phyloP scores from a whole-genome alignment of 2,888 invertebrate genomes.

The Cephus sareptanus region DNA sequence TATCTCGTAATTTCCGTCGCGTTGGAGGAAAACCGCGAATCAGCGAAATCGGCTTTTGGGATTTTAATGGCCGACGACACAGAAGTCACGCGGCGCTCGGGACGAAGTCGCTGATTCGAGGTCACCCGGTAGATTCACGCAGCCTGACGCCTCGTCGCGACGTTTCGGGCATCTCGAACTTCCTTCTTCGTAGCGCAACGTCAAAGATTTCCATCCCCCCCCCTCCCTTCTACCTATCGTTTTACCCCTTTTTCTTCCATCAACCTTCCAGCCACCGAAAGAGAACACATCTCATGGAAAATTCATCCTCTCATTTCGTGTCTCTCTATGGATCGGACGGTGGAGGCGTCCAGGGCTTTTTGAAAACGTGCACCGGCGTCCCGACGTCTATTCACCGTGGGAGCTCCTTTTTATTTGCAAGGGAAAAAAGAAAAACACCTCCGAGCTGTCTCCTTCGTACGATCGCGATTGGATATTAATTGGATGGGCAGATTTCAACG shows the following conservation, averaged over 20 bases:
- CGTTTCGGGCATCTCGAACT: background rate
- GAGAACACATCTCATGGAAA: slow-evolving; percentile 41
- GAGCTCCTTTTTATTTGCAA: background rate
- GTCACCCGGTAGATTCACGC: background rate
- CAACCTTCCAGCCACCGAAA: slow-evolving; percentile 27
- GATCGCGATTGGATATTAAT: background rate
- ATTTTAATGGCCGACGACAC: background rate
- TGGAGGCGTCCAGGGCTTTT: background rate
- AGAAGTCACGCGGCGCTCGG: too few relatives aligned
- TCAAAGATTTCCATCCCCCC: slow-evolving; percentile 10
- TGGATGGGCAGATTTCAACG: background rate
- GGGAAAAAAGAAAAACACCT: background rate
- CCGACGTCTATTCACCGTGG: background rate
- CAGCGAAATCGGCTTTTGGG: background rate
- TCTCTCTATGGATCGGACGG: slow-evolving; percentile 15
- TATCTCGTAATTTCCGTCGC: too few relatives aligned
- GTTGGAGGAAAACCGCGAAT: too few relatives aligned
- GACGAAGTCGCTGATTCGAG: background rate
- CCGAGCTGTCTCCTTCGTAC: background rate
- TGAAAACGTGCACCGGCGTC: background rate
- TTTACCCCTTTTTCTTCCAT: slow-evolving; percentile 6
- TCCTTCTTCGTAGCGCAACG: slow-evolving; percentile 15
- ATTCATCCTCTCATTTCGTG: slow-evolving; percentile 51
- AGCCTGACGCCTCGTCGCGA: background rate
- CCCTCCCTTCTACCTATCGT: background rate